Conservation (phyloP, 1,140 invertebrate species). For the Leguminivora glycinivorella region DNA sequence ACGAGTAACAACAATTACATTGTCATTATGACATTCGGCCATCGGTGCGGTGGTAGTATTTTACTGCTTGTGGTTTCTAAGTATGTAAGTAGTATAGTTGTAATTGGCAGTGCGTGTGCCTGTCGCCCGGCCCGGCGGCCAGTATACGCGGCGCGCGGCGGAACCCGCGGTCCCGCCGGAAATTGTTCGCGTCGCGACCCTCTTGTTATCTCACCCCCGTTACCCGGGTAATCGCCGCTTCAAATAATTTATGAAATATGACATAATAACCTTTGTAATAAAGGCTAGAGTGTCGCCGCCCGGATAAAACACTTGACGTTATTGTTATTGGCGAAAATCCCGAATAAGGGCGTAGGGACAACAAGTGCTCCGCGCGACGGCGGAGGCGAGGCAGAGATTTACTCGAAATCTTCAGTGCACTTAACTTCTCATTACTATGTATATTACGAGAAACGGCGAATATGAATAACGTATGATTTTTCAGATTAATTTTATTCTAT, state of each 20-base stretch:
- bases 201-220: constrained; percentile 47
- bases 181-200: constrained; percentile 28
- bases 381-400: background rate
- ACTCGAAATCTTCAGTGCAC: background rate
- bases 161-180: constrained; percentile 23
- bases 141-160: constrained; percentile 9
- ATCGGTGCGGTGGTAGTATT: too few species aligned
- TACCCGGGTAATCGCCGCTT: constrained; percentile 48
- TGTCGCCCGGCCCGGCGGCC: background rate
- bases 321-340: constrained; percentile 53
- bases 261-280: constrained; percentile 66
- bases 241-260: constrained; percentile 68
- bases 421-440: background rate
- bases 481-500: too few species aligned
- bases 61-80: too few species aligned
- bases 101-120: background rate
- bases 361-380: constrained; percentile 36
- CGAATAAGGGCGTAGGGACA: constrained; percentile 35
- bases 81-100: background rate
- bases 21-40: too few species aligned
- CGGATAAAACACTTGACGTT: constrained; percentile 54
- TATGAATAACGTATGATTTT: too few species aligned
- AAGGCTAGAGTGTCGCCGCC: constrained; percentile 42
- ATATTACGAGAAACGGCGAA: too few species aligned
- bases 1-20: background rate